Evolutionary conservation across 2,797 vertebrate species (phyloP).

Genomic region (Cuniculus paca): DNA sequence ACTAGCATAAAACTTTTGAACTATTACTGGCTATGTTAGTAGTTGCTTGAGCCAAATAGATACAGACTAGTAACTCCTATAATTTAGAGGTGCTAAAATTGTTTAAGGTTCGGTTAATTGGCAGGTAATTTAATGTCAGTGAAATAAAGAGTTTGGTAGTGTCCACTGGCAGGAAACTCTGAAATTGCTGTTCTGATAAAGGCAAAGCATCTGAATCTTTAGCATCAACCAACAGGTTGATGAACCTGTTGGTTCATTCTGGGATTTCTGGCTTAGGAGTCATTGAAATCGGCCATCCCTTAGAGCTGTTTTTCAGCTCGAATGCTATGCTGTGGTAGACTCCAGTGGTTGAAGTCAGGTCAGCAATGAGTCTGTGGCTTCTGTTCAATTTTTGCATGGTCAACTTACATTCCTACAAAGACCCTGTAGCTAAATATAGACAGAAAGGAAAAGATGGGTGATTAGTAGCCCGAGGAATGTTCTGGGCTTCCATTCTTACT

Average conservation of each 20-base stretch:
- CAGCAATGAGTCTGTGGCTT: background rate
- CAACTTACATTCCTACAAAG: background rate
- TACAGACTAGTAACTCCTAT: background rate
- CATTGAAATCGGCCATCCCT: background rate
- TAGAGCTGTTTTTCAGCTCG: background rate
- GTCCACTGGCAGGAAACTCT: background rate
- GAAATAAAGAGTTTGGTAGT: background rate
- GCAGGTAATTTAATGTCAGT: slow-evolving; percentile 4
- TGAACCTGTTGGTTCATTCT: background rate
- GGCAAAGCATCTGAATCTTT: background rate
- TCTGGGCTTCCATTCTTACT: background rate
- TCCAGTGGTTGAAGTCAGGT: background rate
- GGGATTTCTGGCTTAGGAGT: background rate
- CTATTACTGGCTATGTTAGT: slow-evolving; percentile 1
- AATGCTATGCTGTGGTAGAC: background rate
- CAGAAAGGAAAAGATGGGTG: background rate
- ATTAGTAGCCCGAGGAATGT: background rate
- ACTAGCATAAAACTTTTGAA: slow-evolving; percentile 31
- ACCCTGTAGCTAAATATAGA: background rate
- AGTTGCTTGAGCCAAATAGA: background rate
- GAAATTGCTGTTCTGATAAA: background rate
- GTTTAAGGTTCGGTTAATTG: slow-evolving; percentile 13
- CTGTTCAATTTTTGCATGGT: background rate
- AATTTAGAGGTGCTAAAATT: slow-evolving; percentile 38
- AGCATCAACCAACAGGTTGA: background rate